Conservation (phyloP, 2,888 invertebrate genomes). For the Hipparchia semele region DNA sequence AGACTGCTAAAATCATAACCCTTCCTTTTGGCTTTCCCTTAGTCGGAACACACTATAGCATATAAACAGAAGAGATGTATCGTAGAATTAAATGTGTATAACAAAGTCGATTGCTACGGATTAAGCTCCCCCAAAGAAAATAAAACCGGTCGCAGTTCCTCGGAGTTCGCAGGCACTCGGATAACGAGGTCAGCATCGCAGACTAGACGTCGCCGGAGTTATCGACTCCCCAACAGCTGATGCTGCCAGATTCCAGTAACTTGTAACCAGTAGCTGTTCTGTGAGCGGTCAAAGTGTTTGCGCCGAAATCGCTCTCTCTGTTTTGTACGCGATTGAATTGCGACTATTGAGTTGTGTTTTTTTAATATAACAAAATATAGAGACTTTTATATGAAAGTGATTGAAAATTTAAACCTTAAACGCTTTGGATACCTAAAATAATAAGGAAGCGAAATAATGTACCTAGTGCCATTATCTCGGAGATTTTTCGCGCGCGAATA, state of each 20-base stretch:
- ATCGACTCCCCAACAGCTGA: constrained; percentile 78
- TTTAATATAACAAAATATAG: background rate
- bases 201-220: constrained; percentile 76
- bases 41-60: background rate
- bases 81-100: constrained; percentile 10
- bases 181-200: constrained; percentile 72
- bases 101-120: background rate
- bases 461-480: background rate
- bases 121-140: constrained; percentile 30
- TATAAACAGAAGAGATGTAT: background rate
- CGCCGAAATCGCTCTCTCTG: constrained; percentile 41
- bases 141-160: constrained; percentile 39
- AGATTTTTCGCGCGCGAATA: background rate
- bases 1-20: too few species aligned
- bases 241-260: constrained; percentile 60
- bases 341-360: background rate
- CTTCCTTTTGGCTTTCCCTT: too few species aligned
- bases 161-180: constrained; percentile 54
- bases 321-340: constrained; percentile 13
- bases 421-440: background rate
- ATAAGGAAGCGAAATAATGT: background rate
- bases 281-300: constrained; percentile 47
- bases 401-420: too few species aligned
- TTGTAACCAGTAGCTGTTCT: constrained; percentile 50
- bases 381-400: background rate